Conservation (phyloP, 2,888 invertebrate genomes). For the Hirtodrosophila duncani region DNA sequence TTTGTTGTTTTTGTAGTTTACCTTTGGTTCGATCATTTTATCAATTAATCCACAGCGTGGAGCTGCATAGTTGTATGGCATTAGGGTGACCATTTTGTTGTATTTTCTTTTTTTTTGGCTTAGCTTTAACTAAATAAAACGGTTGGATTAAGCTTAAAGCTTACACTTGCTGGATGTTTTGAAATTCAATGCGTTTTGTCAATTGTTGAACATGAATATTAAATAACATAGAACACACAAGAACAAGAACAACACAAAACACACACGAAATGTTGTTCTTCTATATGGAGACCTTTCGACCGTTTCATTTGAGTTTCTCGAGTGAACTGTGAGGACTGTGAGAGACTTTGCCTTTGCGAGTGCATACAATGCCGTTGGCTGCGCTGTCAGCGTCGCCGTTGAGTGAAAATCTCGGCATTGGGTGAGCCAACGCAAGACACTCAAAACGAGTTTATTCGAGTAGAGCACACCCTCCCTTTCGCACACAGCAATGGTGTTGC, state of each 20-base stretch:
- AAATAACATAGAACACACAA: conserved; percentile 1
- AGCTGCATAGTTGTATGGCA: conserved; percentile 78
- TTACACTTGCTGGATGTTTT: conserved; percentile 31
- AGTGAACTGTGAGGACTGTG: conserved; percentile 47
- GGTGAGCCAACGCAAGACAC: conserved; percentile 23
- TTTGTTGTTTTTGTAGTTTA: conserved; percentile 46
- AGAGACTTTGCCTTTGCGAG: not conserved
- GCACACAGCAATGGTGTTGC: not conserved
- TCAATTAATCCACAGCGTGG: conserved; percentile 79
- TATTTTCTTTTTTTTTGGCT: conserved; percentile 25
- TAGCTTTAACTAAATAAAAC: conserved; percentile 3
- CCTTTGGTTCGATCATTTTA: conserved; percentile 79
- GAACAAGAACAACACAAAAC: conserved; percentile 1
- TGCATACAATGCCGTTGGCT: no score
- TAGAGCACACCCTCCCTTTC: conserved; percentile 1
- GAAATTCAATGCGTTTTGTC: conserved; percentile 35
- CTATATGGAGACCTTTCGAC: conserved; percentile 13
- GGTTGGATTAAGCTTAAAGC: conserved; percentile 5
- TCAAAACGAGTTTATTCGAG: conserved; percentile 50
- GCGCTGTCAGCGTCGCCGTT: conserved; percentile 27
- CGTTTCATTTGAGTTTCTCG: conserved; percentile 58
- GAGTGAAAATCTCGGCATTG: conserved; percentile 60
- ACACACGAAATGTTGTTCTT: conserved; percentile 11
- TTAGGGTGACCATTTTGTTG: conserved; percentile 77
- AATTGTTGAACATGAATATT: conserved; percentile 24